These are phyloP conservation scores for Cottus gobio DNA, from an alignment of 2,113 vertebrate genomes.

Conservation along the genomic window DNA sequence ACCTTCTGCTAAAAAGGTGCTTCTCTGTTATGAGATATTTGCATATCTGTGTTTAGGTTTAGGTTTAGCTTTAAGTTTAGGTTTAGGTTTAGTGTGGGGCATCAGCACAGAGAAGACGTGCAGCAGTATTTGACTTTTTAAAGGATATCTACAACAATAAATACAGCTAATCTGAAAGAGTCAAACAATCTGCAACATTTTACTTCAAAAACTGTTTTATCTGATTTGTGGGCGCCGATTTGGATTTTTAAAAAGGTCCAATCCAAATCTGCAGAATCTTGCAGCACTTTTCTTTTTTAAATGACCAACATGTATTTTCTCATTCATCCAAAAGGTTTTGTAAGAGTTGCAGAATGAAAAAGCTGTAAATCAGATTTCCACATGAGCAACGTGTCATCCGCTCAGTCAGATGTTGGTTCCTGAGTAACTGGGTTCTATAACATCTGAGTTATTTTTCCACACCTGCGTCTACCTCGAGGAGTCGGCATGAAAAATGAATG, in stretches of 20 bases:
- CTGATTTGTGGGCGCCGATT: background rate
- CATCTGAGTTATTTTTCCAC: slow-evolving; percentile 9
- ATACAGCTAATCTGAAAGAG: background rate
- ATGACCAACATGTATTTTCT: slow-evolving; percentile 12
- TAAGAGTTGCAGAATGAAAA: background rate
- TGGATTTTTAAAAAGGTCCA: background rate
- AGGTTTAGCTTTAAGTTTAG: no score
- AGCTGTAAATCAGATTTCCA: background rate
- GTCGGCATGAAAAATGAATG: slow-evolving; percentile 35
- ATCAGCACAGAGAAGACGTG: slow-evolving; percentile 15
- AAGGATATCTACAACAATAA: background rate
- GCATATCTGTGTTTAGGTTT: no score
- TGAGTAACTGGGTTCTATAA: slow-evolving; percentile 13
- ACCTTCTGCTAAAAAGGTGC: background rate
- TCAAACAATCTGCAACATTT: background rate
- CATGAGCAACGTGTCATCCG: background rate
- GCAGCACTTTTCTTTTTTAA: background rate
- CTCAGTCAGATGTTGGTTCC: slow-evolving; percentile 24
- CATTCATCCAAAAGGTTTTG: background rate
- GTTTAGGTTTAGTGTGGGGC: no score
- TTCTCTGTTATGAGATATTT: background rate
- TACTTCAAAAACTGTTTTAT: slow-evolving; percentile 17
- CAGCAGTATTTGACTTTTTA: background rate
- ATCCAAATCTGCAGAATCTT: background rate
- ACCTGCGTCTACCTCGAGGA: slow-evolving; percentile 33